Evolutionary conservation across 37 sponge, comb jelly and placozoan genomes (phyloP).

Genomic region (Spongia lamella): DNA sequence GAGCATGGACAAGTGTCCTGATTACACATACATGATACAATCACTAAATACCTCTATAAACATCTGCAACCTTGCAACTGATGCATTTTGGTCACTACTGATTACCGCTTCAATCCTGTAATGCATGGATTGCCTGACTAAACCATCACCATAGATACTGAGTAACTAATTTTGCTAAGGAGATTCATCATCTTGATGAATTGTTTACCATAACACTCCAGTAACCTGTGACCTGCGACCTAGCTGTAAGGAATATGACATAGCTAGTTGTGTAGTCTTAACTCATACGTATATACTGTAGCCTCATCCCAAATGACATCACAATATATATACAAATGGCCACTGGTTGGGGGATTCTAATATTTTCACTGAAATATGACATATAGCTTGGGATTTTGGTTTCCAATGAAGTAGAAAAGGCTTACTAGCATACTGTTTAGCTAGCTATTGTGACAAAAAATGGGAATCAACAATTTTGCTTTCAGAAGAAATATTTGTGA

Average conservation of each 20-base stretch:
- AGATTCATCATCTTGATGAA: slow-evolving; percentile 77
- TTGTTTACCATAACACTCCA: slow-evolving; percentile 65
- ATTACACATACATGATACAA: too few species aligned
- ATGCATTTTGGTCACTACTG: slow-evolving; percentile 55
- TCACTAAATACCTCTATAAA: slow-evolving; percentile 69
- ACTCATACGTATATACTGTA: too few species aligned
- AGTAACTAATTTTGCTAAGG: slow-evolving; percentile 62
- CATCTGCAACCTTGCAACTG: slow-evolving; percentile 66
- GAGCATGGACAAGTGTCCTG: too few species aligned
- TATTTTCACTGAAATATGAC: slow-evolving; percentile 7
- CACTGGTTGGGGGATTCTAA: slow-evolving; percentile 10
- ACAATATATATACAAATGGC: neutral
- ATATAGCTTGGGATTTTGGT: neutral
- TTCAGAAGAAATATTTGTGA: too few species aligned
- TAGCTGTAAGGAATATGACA: too few species aligned
- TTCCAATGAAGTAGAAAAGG: too few species aligned
- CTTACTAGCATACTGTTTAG: too few species aligned
- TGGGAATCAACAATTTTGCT: too few species aligned
- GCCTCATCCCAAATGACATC: neutral
- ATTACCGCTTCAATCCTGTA: slow-evolving; percentile 69
- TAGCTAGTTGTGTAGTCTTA: too few species aligned
- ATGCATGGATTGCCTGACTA: neutral
- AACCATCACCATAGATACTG: neutral
- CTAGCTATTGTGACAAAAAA: too few species aligned
- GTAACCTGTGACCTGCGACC: slow-evolving; percentile 79